Evolutionary conservation across 2,888 invertebrate species (phyloP).

Genomic region (Nemurella pictetii): DNA sequence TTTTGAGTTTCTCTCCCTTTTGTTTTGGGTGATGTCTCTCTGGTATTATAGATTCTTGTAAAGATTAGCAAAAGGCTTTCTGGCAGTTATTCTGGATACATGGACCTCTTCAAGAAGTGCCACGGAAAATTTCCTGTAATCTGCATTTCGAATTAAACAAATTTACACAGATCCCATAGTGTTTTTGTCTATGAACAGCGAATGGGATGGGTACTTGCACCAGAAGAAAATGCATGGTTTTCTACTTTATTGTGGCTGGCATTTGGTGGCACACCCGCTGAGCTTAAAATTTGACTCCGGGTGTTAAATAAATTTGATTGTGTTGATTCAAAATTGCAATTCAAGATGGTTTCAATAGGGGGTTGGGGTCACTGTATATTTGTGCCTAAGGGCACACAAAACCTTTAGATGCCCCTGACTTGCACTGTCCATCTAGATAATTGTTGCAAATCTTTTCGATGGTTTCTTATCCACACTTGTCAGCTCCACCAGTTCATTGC

Average conservation of each 20-base stretch:
- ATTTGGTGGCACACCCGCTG: no score
- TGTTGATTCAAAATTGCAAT: no score
- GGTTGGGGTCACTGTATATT: no score
- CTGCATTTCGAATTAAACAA: constrained; percentile 37
- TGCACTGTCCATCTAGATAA: no score
- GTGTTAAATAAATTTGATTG: no score
- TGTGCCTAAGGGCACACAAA: no score
- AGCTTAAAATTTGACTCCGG: no score
- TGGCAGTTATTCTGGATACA: constrained; percentile 31
- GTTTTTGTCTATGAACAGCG: no score
- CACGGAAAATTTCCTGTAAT: constrained; percentile 34
- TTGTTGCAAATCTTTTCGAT: no score
- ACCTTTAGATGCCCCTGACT: no score
- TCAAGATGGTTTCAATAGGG: no score
- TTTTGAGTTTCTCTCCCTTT: background rate
- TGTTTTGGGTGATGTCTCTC: constrained; percentile 1
- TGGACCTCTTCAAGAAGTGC: constrained; percentile 19
- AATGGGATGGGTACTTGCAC: background rate
- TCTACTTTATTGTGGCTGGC: background rate
- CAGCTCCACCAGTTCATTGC: no score
- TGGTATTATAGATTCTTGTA: constrained; percentile 2
- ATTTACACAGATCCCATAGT: constrained; percentile 36
- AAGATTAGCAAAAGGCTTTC: background rate
- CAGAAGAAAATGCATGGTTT: background rate
- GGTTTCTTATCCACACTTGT: background rate